These are phyloP conservation scores for Oxyruncus cristatus DNA, from an alignment of 2,113 vertebrate species.

Conservation along the genomic window DNA sequence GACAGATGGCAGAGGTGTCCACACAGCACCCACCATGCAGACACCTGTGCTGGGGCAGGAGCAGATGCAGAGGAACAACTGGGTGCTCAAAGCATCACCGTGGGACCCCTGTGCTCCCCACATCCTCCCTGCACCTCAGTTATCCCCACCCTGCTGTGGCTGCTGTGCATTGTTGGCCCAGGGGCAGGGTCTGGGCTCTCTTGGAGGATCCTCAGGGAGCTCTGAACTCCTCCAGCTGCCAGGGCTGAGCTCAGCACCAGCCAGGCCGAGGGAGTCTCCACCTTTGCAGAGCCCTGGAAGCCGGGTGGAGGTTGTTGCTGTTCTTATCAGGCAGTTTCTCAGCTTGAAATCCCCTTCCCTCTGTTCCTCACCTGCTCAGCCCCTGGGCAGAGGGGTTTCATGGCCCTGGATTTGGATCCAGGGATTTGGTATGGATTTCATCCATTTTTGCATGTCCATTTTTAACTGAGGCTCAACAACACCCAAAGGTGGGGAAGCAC, in stretches of 20 bases:
- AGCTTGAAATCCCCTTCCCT: neutral
- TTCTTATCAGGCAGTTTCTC: neutral
- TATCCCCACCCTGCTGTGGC: neutral
- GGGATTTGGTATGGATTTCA: neutral
- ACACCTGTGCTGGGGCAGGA: rapidly evolving
- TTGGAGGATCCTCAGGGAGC: neutral
- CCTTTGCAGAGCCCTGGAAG: neutral
- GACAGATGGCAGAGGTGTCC: rapidly evolving
- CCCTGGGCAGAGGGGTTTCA: neutral
- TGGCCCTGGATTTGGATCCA: neutral
- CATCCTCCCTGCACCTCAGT: neutral
- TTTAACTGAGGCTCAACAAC: neutral
- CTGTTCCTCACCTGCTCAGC: rapidly evolving
- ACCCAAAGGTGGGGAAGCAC: neutral
- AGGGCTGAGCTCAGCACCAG: neutral
- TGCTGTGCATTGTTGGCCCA: neutral
- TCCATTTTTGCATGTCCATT: neutral
- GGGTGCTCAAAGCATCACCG: neutral
- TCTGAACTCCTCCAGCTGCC: neutral
- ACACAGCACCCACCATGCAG: rapidly evolving
- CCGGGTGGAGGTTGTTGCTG: rapidly evolving
- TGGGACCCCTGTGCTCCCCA: neutral
- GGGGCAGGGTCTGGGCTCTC: neutral
- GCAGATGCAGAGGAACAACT: rapidly evolving
- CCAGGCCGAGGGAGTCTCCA: neutral